A percentile compares a stretch with the other conserved stretches of the same genome.
Evolutionary conservation across 2,797 vertebrate species (phyloP).

Genomic region (Astyanax mexicanus): DNA sequence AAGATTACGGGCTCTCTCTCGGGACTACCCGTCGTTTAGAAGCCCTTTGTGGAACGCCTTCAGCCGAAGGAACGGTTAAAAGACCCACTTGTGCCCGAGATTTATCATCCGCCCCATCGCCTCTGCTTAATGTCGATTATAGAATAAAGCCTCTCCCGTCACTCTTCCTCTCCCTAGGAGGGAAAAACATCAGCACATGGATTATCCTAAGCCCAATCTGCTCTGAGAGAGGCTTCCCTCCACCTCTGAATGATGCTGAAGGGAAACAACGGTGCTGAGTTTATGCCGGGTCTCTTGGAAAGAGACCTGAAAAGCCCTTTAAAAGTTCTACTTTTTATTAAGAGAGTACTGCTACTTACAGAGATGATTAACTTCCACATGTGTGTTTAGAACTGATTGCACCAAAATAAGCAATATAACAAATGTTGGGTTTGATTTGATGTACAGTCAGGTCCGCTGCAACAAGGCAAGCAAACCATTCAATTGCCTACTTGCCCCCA

Average conservation of each 20-base stretch:
- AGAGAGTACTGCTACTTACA: not conserved
- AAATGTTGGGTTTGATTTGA: too few species aligned
- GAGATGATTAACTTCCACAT: not conserved
- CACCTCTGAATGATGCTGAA: conserved; percentile 17
- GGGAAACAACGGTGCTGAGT: conserved; percentile 5
- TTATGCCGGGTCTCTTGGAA: not conserved
- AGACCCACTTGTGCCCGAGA: conserved; percentile 29
- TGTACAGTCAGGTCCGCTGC: too few species aligned
- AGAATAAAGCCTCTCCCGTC: conserved; percentile 29
- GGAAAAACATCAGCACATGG: conserved; percentile 36
- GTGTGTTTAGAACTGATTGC: not conserved
- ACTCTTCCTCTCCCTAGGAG: conserved; percentile 44
- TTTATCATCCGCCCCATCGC: conserved; percentile 15
- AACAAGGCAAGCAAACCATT: too few species aligned
- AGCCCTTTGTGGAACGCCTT: conserved; percentile 32
- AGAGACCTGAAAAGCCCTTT: not conserved
- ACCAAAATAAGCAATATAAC: too few species aligned
- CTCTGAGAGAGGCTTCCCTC: conserved; percentile 10
- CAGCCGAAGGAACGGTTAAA: conserved; percentile 15
- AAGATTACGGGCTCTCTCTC: conserved; percentile 35
- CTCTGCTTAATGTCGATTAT: conserved; percentile 45
- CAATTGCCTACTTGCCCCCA: too few species aligned
- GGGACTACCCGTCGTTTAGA: conserved; percentile 12
- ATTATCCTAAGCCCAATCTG: conserved; percentile 51
- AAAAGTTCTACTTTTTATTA: not conserved